phyloP scores from a whole-genome alignment of 2,888 invertebrate genomes.

The Phyllotreta striolata region DNA sequence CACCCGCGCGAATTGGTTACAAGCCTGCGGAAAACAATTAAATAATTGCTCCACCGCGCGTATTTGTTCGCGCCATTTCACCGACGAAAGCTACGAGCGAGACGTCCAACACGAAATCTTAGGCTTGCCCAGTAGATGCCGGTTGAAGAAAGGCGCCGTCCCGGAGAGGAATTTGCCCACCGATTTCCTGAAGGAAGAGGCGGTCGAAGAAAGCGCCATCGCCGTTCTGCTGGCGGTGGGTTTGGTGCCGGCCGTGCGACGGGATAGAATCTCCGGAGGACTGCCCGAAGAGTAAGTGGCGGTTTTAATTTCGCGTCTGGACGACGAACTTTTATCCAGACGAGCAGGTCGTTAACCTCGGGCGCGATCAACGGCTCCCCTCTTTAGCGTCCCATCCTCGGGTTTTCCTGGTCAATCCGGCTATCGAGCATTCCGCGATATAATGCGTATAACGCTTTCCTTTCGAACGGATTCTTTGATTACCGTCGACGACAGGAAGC shows the following conservation, averaged over 20 bases:
- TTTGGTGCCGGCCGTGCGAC: conserved; percentile 60
- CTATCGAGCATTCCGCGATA: conserved; percentile 8
- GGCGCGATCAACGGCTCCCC: conserved; percentile 6
- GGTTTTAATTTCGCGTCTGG: conserved; percentile 14
- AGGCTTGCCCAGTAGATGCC: conserved; percentile 64
- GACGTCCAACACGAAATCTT: conserved; percentile 66
- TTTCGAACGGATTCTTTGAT: conserved; percentile 4
- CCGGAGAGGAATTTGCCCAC: conserved; percentile 56
- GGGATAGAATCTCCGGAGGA: conserved; percentile 52
- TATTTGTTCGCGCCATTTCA: conserved; percentile 66
- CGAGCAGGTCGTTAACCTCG: conserved; percentile 25
- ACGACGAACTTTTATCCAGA: conserved; percentile 29
- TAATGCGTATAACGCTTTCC: conserved; percentile 7
- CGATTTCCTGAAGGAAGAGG: conserved; percentile 52
- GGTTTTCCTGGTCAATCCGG: conserved; percentile 11
- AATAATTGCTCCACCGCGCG: conserved; percentile 66
- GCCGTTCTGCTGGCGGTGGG: conserved; percentile 66
- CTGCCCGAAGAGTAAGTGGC: conserved; percentile 60
- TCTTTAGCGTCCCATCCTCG: neutral
- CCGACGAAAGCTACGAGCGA: conserved; percentile 64
- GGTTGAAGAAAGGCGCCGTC: conserved; percentile 64
- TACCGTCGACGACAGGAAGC: neutral
- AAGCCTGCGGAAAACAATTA: conserved; percentile 64
- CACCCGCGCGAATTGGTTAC: conserved; percentile 64
- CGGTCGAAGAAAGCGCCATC: conserved; percentile 56